phyloP scores from a whole-genome alignment of 1,140 invertebrate species.

The Rhizoglyphus robini region DNA sequence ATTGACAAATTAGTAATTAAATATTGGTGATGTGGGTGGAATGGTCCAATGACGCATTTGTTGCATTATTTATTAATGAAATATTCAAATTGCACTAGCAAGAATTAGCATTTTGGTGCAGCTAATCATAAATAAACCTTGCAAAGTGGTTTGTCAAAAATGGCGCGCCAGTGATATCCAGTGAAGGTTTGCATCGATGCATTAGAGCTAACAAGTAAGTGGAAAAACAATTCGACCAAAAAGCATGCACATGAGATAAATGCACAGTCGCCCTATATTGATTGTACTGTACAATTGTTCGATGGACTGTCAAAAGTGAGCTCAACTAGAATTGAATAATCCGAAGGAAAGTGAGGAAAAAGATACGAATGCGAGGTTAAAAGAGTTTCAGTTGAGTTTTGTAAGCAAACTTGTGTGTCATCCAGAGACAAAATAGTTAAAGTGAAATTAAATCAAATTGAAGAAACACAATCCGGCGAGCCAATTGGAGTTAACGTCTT shows the following conservation, averaged over 20 bases:
- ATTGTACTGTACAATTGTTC: background rate
- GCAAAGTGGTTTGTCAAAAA: slow-evolving; percentile 4
- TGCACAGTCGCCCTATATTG: background rate
- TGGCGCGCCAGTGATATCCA: background rate
- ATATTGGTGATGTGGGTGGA: background rate
- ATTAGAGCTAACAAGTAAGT: no score
- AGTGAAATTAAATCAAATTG: background rate
- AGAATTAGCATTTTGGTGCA: slow-evolving; percentile 1
- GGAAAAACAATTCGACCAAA: background rate
- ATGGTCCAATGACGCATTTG: background rate
- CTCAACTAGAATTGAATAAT: background rate
- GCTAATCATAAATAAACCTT: background rate
- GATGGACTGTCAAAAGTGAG: background rate
- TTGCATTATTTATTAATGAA: slow-evolving; percentile 12
- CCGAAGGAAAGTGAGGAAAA: background rate
- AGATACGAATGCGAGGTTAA: background rate
- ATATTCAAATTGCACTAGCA: background rate
- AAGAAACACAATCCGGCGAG: background rate
- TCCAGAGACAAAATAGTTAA: background rate
- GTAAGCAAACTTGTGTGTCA: no score
- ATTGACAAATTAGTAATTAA: background rate
- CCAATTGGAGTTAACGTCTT: no score
- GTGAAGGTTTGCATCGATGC: background rate
- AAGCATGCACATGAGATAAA: background rate
- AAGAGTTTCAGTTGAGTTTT: no score